phyloP scores from a whole-genome alignment of 2,888 invertebrate species.

The Melanostoma mellinum region DNA sequence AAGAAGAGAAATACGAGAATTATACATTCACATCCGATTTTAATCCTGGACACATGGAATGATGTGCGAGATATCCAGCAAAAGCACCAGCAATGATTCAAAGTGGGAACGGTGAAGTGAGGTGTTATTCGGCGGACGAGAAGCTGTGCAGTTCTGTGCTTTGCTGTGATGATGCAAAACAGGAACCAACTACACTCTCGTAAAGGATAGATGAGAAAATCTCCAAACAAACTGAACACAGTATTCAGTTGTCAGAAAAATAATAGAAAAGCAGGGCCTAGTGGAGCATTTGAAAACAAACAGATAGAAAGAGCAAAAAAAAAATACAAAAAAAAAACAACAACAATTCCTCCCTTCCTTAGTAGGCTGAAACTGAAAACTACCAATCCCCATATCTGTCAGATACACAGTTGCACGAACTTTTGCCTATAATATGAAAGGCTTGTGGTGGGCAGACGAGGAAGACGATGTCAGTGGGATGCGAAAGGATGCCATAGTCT shows the following conservation, averaged over 20 bases:
- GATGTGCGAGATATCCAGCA: conserved; percentile 63
- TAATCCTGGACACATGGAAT: conserved; percentile 66
- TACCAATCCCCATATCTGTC: conserved; percentile 33
- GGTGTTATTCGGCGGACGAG: conserved; percentile 42
- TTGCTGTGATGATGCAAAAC: conserved; percentile 49
- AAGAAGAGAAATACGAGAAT: conserved; percentile 22
- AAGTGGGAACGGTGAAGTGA: conserved; percentile 31
- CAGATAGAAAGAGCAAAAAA: conserved; percentile 1
- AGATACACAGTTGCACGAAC: conserved; percentile 43
- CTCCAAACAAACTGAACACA: conserved; percentile 63
- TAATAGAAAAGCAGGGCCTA: conserved; percentile 65
- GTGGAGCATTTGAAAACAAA: conserved; percentile 62
- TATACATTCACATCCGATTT: conserved; percentile 49
- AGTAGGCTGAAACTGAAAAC: conserved; percentile 61
- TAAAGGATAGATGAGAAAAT: conserved; percentile 46
- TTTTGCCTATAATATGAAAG: conserved; percentile 34
- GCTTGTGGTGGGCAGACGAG: conserved; percentile 22
- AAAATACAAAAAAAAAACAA: not conserved
- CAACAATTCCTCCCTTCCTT: conserved; percentile 12
- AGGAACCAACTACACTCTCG: conserved; percentile 40
- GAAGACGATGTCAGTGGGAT: conserved; percentile 34
- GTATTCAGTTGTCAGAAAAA: conserved; percentile 66
- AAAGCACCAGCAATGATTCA: conserved; percentile 35
- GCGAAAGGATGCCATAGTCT: conserved; percentile 41
- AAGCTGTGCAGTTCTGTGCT: not conserved